Percentiles rank a stretch among this genome's conserved stretches.
Evolutionary conservation across 2,888 invertebrate species (phyloP).

Genomic region (Drepanosiphum platanoidis): DNA sequence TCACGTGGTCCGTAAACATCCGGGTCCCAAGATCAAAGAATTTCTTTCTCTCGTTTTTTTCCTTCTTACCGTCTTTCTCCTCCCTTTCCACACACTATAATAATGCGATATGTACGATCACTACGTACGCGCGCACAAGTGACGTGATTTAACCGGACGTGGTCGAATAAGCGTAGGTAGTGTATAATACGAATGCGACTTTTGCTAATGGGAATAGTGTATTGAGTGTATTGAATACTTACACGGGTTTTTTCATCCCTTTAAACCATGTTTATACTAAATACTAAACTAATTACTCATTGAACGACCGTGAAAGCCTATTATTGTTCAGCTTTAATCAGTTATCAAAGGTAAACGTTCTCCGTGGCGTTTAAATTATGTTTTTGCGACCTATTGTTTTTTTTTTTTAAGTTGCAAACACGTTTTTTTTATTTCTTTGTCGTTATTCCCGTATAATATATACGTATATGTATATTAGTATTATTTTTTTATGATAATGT

Average conservation of each 20-base stretch:
- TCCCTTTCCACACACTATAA: not conserved
- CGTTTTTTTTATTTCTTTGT: not conserved
- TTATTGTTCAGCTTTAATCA: not conserved
- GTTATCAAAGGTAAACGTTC: too few relatives aligned
- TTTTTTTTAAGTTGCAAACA: too few relatives aligned
- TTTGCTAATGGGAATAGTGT: not conserved
- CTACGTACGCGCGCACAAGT: too few relatives aligned
- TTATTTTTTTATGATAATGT: not conserved
- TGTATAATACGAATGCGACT: not conserved
- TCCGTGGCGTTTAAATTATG: too few relatives aligned
- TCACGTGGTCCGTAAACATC: not conserved
- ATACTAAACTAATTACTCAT: not conserved
- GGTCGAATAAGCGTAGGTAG: not conserved
- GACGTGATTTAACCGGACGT: not conserved
- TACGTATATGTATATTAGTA: not conserved
- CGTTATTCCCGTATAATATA: not conserved
- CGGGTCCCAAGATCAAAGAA: slow-evolving; percentile 27
- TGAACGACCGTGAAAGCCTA: not conserved
- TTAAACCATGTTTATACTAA: not conserved
- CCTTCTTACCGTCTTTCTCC: not conserved
- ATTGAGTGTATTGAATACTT: too few relatives aligned
- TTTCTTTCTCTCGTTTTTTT: too few relatives aligned
- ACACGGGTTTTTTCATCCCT: too few relatives aligned
- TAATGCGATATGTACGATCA: not conserved
- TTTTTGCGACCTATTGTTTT: too few relatives aligned